These are phyloP conservation scores for Hetaerina americana DNA, from an alignment of 1,140 invertebrate genomes.

Conservation along the genomic window DNA sequence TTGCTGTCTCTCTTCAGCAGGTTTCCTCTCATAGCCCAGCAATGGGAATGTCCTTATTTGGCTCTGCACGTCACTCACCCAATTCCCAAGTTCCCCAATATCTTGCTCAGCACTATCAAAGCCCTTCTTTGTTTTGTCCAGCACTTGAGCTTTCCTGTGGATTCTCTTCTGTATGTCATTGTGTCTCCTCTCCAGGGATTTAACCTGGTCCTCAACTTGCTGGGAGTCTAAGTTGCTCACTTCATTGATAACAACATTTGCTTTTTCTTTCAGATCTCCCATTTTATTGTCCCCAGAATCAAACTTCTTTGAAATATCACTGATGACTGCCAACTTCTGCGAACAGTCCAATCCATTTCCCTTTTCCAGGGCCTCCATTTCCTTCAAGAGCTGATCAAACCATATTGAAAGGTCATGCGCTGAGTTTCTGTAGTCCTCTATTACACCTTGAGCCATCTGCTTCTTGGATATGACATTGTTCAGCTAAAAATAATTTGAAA, in stretches of 20 bases:
- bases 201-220: constrained; percentile 76
- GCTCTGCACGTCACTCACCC: constrained; percentile 62
- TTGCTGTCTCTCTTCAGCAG: constrained; percentile 55
- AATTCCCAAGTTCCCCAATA: constrained; percentile 59
- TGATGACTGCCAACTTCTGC: constrained; percentile 59
- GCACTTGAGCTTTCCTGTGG: constrained; percentile 63
- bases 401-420: constrained; percentile 48
- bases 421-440: constrained; percentile 62
- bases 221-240: constrained; percentile 78
- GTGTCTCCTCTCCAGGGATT: constrained; percentile 66
- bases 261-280: constrained; percentile 17
- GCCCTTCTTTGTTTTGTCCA: constrained; percentile 66
- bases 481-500: constrained; percentile 44
- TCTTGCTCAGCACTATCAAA: constrained; percentile 60
- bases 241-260: constrained; percentile 46
- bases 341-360: constrained; percentile 66
- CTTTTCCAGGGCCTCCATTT: constrained; percentile 66
- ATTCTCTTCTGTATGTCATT: constrained; percentile 71
- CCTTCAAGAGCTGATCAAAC: constrained; percentile 64
- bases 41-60: constrained; percentile 49
- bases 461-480: constrained; percentile 59
- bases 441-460: constrained; percentile 55
- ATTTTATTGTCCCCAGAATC: constrained; percentile 31
- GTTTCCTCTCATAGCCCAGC: constrained; percentile 59
- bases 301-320: constrained; percentile 53